Evolutionary conservation across 30 jellyfish, hydroid and myxozoan species (phyloP).

Genomic region (Catostylus mosaicus): DNA sequence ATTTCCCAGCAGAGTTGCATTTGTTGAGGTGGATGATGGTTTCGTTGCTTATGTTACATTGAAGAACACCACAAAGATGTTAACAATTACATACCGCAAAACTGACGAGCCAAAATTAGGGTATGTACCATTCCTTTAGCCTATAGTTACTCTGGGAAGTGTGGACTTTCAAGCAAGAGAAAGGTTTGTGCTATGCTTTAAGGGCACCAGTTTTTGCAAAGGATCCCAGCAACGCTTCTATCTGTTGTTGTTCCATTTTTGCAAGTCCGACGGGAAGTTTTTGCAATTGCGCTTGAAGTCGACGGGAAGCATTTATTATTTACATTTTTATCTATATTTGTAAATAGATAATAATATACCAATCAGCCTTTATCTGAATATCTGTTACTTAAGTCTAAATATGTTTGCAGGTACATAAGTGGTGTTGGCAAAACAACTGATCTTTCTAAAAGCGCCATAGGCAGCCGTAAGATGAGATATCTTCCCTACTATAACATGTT

Average conservation of each 20-base stretch:
- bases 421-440: constrained; percentile 50
- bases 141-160: too few relatives aligned
- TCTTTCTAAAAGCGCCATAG: neutral
- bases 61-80: constrained; percentile 17
- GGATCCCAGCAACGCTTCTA: too few relatives aligned
- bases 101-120: neutral
- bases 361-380: neutral
- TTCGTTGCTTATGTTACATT: constrained; percentile 42
- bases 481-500: neutral
- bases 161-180: too few relatives aligned
- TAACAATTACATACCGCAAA: constrained; percentile 2
- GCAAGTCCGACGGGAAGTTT: too few relatives aligned
- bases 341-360: neutral
- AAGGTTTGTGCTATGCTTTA: too few relatives aligned
- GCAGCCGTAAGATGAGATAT: neutral
- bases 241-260: too few relatives aligned
- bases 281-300: too few relatives aligned
- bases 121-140: neutral
- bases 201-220: too few relatives aligned
- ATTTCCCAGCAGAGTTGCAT: constrained; percentile 53
- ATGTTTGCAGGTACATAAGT: neutral
- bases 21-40: constrained; percentile 12
- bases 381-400: neutral
- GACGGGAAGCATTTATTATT: too few relatives aligned
- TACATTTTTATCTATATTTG: too few relatives aligned